phyloP scores from a whole-genome alignment of 2,797 vertebrate species.

The Chrysocyon brachyurus region DNA sequence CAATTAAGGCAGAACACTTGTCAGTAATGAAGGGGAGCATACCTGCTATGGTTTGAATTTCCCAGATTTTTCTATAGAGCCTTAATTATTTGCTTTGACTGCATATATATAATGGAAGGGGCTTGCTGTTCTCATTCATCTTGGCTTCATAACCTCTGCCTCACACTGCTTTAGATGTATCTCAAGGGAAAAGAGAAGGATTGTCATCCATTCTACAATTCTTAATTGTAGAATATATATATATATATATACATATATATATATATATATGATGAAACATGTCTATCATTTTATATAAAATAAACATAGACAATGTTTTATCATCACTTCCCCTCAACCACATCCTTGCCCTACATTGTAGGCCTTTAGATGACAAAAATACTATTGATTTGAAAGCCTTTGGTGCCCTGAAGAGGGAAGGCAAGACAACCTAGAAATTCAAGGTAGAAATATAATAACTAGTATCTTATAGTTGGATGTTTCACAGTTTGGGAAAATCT shows the following conservation, averaged over 20 bases:
- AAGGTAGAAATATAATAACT: background rate
- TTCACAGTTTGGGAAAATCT: background rate
- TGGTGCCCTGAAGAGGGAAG: background rate
- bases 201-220: background rate
- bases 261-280: background rate
- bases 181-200: slow-evolving; percentile 30
- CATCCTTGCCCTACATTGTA: background rate
- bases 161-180: background rate
- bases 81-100: slow-evolving; percentile 27
- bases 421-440: background rate
- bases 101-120: background rate
- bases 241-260: too few species aligned
- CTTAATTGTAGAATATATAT: background rate
- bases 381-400: slow-evolving; percentile 22
- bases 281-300: slow-evolving; percentile 34
- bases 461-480: background rate
- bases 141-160: background rate
- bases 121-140: background rate
- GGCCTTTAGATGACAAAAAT: background rate
- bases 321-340: background rate
- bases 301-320: background rate
- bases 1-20: background rate
- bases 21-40: background rate
- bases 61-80: background rate
- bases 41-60: background rate